Evolutionary conservation across 2,113 vertebrate species (phyloP).

Genomic region (Psettodes erumei): DNA sequence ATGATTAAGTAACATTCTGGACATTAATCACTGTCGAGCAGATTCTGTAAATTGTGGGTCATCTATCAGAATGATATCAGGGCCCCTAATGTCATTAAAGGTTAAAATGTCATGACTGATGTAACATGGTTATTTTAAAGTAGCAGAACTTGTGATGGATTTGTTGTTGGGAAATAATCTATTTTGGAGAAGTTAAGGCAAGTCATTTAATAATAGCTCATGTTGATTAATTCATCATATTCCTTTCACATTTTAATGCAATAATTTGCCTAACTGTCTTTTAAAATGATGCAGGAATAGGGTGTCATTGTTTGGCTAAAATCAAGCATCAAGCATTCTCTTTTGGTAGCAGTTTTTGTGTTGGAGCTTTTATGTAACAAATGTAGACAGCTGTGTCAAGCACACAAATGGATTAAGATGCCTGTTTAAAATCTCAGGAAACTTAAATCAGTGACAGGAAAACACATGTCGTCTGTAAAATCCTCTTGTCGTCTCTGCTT

Average conservation of each 20-base stretch:
- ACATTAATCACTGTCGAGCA: background rate
- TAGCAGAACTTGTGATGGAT: conserved; percentile 12
- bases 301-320: background rate
- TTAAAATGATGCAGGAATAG: background rate
- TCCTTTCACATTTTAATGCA: background rate
- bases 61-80: background rate
- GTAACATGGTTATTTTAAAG: conserved; percentile 38
- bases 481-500: conserved; percentile 2
- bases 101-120: conserved; percentile 27
- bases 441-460: background rate
- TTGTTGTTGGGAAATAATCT: conserved; percentile 35
- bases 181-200: conserved; percentile 44
- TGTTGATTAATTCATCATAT: background rate
- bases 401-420: background rate
- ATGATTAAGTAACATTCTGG: background rate
- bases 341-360: background rate
- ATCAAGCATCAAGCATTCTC: background rate
- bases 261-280: background rate
- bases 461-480: conserved; percentile 1
- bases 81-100: conserved; percentile 12
- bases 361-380: background rate
- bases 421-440: background rate
- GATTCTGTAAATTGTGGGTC: background rate
- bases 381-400: background rate
- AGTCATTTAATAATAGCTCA: background rate